Evolutionary conservation across 2,888 invertebrate genomes (phyloP).

Genomic region (Phlogophora meticulosa): DNA sequence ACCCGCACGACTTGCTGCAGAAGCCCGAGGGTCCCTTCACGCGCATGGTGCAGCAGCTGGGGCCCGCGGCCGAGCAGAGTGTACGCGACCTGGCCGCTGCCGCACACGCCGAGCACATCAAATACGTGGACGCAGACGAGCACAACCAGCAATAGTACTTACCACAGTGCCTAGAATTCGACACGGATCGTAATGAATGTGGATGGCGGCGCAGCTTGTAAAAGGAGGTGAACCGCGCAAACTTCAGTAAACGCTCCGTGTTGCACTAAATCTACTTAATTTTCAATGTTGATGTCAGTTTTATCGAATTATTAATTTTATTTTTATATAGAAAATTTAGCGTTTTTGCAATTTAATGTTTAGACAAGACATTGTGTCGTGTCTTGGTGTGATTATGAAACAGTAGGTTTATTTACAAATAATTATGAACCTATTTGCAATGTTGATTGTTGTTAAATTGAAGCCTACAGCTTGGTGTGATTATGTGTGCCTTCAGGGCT

Average conservation of each 20-base stretch:
- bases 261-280: conserved; percentile 16
- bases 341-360: background rate
- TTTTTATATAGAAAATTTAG: conserved; percentile 8
- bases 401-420: background rate
- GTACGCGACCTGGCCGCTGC: conserved; percentile 82
- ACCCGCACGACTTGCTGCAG: conserved; percentile 92
- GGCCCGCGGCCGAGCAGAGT: conserved; percentile 86
- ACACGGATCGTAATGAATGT: background rate
- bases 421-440: background rate
- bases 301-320: conserved; percentile 31
- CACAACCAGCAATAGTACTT: conserved; percentile 64
- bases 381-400: background rate
- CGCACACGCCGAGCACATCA: conserved; percentile 84
- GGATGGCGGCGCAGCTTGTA: background rate
- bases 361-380: background rate
- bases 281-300: conserved; percentile 6
- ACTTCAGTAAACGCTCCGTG: too few species aligned
- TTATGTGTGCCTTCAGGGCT: conserved; percentile 37
- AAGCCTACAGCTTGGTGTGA: conserved; percentile 24
- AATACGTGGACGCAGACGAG: conserved; percentile 86
- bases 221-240: too few species aligned
- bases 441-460: conserved; percentile 22
- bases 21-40: conserved; percentile 90
- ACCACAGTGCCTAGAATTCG: conserved; percentile 7
- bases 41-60: conserved; percentile 92